phyloP scores from a whole-genome alignment of 1,140 invertebrate species.

The Drosophila tristis region DNA sequence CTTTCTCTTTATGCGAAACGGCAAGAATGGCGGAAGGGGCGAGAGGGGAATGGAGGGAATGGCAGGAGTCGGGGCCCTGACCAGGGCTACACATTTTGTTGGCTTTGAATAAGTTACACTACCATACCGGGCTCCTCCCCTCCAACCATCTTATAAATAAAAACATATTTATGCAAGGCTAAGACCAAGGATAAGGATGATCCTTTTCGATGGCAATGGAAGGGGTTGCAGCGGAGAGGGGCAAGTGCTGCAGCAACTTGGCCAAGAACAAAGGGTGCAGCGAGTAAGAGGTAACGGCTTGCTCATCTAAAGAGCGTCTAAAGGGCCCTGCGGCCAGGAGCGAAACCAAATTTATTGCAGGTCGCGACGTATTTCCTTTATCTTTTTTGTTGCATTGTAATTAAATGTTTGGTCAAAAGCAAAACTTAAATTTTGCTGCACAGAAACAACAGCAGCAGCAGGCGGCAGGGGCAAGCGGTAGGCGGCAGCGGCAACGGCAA shows the following conservation, averaged over 20 bases:
- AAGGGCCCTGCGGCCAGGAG: slow-evolving; percentile 27
- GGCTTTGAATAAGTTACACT: slow-evolving; percentile 75
- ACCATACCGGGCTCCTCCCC: not conserved
- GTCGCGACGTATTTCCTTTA: slow-evolving; percentile 65
- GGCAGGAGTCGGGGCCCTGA: slow-evolving; percentile 24
- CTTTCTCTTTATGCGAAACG: slow-evolving; percentile 29
- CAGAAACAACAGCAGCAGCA: slow-evolving; percentile 12
- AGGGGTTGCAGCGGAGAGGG: slow-evolving; percentile 7
- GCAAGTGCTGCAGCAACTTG: slow-evolving; percentile 70
- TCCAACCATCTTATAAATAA: slow-evolving; percentile 72
- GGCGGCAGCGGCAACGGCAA: too few species aligned
- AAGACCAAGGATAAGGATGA: slow-evolving; percentile 77
- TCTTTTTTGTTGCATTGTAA: slow-evolving; percentile 42
- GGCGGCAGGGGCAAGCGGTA: not conserved
- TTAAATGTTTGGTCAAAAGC: slow-evolving; percentile 79
- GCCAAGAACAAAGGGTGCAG: slow-evolving; percentile 20
- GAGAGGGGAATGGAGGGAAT: not conserved
- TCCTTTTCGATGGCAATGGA: slow-evolving; percentile 31
- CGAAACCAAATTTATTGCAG: slow-evolving; percentile 73
- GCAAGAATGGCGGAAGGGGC: not conserved
- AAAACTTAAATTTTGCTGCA: slow-evolving; percentile 63
- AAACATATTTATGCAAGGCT: slow-evolving; percentile 78
- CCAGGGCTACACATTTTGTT: slow-evolving; percentile 71
- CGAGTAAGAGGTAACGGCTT: not conserved
- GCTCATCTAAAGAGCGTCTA: slow-evolving; percentile 33